These are phyloP conservation scores for Andricus grossulariae DNA, from an alignment of 1,140 invertebrate genomes.

Conservation along the genomic window DNA sequence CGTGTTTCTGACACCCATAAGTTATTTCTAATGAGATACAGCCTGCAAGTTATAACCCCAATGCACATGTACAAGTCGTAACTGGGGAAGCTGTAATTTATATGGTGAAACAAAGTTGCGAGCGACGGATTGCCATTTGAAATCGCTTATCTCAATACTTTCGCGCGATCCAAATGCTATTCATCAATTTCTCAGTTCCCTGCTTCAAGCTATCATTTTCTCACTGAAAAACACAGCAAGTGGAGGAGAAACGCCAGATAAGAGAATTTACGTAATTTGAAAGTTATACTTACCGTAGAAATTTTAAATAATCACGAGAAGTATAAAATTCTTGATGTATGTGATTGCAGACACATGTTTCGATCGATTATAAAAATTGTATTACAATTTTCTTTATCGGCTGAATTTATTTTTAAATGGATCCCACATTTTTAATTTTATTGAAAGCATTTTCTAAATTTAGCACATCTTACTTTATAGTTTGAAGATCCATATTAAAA, in stretches of 20 bases:
- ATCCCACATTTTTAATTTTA: not conserved
- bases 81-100: constrained; percentile 16
- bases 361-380: not conserved
- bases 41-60: not conserved
- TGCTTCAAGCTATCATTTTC: constrained; percentile 24
- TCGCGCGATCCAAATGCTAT: constrained; percentile 26
- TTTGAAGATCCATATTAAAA: not conserved
- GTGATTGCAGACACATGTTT: constrained; percentile 17
- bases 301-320: constrained; percentile 12
- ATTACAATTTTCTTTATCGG: not conserved
- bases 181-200: constrained; percentile 25
- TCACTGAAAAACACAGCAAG: not conserved
- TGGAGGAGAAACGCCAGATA: constrained; percentile 25
- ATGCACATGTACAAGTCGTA: not conserved
- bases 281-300: constrained; percentile 20
- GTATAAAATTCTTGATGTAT: not conserved
- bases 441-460: too few relatives aligned
- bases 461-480: not conserved
- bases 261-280: constrained; percentile 32
- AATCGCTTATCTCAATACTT: constrained; percentile 28
- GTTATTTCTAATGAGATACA: not conserved
- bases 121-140: constrained; percentile 28
- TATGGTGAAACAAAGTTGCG: constrained; percentile 26
- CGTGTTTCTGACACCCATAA: not conserved
- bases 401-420: not conserved